phyloP scores from a whole-genome alignment of 1,140 invertebrate species.

The Aporrectodea caliginosa region DNA sequence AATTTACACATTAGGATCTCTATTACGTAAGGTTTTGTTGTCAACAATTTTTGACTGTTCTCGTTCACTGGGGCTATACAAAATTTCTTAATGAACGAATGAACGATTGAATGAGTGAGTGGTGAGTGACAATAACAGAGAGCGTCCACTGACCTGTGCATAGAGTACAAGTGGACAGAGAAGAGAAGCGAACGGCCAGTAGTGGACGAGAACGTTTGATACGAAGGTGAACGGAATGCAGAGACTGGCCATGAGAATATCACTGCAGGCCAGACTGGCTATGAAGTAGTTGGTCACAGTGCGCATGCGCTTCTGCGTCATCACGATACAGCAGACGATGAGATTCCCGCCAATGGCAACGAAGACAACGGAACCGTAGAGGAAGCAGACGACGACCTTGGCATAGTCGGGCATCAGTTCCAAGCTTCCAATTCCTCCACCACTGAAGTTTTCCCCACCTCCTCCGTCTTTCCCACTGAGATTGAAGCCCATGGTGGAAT shows the following conservation, averaged over 20 bases:
- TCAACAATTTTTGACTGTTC: too few species aligned
- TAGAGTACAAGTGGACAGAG: slow-evolving; percentile 61
- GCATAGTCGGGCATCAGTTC: neutral
- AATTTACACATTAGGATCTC: too few species aligned
- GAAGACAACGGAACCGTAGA: slow-evolving; percentile 39
- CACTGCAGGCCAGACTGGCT: slow-evolving; percentile 9
- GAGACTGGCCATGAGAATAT: slow-evolving; percentile 67
- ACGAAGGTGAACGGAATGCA: slow-evolving; percentile 81
- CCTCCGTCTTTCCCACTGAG: too few species aligned
- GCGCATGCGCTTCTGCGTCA: neutral
- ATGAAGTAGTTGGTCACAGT: slow-evolving; percentile 21
- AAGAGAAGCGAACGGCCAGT: slow-evolving; percentile 77
- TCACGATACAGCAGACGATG: slow-evolving; percentile 10
- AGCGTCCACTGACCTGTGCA: slow-evolving; percentile 1
- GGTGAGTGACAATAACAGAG: too few species aligned
- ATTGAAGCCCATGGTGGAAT: too few species aligned
- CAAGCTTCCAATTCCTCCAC: neutral
- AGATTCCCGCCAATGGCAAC: slow-evolving; percentile 19
- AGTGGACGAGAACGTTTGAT: slow-evolving; percentile 65
- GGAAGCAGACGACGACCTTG: slow-evolving; percentile 41
- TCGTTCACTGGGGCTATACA: too few species aligned
- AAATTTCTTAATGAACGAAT: too few species aligned
- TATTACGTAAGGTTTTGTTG: too few species aligned
- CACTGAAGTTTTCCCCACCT: too few species aligned
- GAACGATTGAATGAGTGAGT: too few species aligned